Conservation (phyloP, 2,797 vertebrate species). For the Pangasius krempfi region DNA sequence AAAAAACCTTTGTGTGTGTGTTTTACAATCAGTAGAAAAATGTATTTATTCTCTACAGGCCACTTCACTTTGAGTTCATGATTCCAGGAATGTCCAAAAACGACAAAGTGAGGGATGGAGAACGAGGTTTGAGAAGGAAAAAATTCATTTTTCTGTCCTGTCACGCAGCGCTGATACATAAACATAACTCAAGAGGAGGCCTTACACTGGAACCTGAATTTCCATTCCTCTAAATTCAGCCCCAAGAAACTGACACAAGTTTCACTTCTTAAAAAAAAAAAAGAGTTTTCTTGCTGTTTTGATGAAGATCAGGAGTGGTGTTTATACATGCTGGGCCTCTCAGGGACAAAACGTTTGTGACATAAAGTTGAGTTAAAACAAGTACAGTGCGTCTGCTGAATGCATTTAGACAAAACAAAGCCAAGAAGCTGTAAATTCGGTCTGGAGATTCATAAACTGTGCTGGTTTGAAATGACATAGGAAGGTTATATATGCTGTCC, state of each 20-base stretch:
- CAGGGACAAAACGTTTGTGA: conserved; percentile 18
- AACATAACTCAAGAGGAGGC: neutral
- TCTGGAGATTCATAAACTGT: neutral
- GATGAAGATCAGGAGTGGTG: conserved; percentile 15
- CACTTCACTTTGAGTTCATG: neutral
- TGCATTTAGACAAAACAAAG: conserved; percentile 8
- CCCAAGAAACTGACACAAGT: conserved; percentile 12
- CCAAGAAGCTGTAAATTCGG: neutral
- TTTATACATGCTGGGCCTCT: neutral
- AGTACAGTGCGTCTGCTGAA: conserved; percentile 9
- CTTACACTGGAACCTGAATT: conserved; percentile 9
- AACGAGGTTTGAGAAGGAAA: neutral
- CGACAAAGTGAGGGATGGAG: neutral
- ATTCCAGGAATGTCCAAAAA: neutral
- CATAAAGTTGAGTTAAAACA: neutral
- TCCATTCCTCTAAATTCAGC: conserved; percentile 29
- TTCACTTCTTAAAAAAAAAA: conserved; percentile 19
- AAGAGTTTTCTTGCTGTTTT: neutral
- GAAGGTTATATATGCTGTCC: no score
- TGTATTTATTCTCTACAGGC: neutral
- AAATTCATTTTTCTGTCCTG: neutral
- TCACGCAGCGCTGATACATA: neutral
- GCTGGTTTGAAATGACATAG: neutral
- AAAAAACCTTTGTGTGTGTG: neutral
- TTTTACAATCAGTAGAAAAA: neutral